These are phyloP conservation scores for Bombus confusus DNA, from an alignment of 1,140 invertebrate species.

Conservation along the genomic window DNA sequence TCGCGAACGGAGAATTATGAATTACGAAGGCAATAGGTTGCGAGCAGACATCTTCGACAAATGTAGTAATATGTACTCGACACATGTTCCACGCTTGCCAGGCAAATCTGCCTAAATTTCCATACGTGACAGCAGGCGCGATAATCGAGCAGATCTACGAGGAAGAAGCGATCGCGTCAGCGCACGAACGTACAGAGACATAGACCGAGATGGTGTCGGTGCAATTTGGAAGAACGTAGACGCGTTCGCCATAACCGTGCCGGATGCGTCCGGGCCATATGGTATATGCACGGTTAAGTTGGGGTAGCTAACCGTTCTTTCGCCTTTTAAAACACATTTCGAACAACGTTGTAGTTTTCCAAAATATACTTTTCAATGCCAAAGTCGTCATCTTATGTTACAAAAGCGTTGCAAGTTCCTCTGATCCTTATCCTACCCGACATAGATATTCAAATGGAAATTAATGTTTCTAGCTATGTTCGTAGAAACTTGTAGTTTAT, in stretches of 20 bases:
- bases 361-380: too few relatives aligned
- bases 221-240: conserved; percentile 59
- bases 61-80: too few relatives aligned
- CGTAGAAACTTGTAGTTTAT: too few relatives aligned
- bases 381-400: too few relatives aligned
- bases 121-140: not conserved
- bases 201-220: conserved; percentile 25
- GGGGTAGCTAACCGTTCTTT: conserved; percentile 51
- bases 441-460: too few relatives aligned
- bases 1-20: too few relatives aligned
- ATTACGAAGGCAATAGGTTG: too few relatives aligned
- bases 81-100: not conserved
- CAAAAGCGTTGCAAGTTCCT: too few relatives aligned
- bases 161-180: conserved; percentile 22
- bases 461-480: too few relatives aligned
- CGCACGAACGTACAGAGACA: conserved; percentile 26
- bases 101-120: conserved; percentile 8
- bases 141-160: conserved; percentile 9
- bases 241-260: conserved; percentile 57
- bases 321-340: not conserved
- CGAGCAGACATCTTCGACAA: too few relatives aligned
- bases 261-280: conserved; percentile 62
- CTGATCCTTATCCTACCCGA: too few relatives aligned
- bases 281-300: conserved; percentile 62
- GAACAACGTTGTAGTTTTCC: not conserved